Base-by-base conservation (phyloP, 2,113 vertebrate genomes). In the Gymnocephalus cernua region DNA sequence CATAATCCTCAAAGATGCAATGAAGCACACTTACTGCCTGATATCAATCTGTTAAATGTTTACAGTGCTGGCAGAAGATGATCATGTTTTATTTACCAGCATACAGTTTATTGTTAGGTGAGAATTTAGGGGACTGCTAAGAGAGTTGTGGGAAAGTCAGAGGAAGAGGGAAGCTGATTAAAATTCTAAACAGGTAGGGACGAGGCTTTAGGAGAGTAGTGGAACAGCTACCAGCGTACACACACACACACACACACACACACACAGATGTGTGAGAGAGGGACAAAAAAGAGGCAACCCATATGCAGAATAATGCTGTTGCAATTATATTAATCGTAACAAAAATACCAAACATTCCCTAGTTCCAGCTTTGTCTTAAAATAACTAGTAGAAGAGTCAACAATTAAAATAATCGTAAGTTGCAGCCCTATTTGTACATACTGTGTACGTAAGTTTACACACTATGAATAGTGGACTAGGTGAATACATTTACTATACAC, bases 141-240 rank as follows among this genome's bases (percentile, higher is more conserved):
- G 68, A 68, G 68, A 85, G 76, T 78, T 90, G 84, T 80, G 78
- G 84, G 88, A 91, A 89, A 82, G 88, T 88, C 89, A 89, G 91
- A 85, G 71, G 82, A 90, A 90, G 74, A 47, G 77, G 72, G 81
- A 86, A 82, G 81, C 86, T 94, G 88, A 80, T 95, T 95, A 93
- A 92, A 88, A 95, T 94, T 94, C 94, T 65, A 87, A 89, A 94
- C 93, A 93, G 92, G 92, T 93, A 93, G 77, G 59, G 76, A 91
- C 0, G 74, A 92, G 93, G 85, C 88, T 91, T 87, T 88, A 86
- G 88, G 91, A 92, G 86, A 79, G 85, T 86, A 79, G 88, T 77
- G 83, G 85, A 91, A 88, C 82, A 74, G 80, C 84, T 70, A 80
- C 74, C 23, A 64, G 45, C 69, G 41, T 18, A 8, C 53, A 47